Conservation (phyloP, 2,113 vertebrate genomes). For the Ictidomys tridecemlineatus region DNA sequence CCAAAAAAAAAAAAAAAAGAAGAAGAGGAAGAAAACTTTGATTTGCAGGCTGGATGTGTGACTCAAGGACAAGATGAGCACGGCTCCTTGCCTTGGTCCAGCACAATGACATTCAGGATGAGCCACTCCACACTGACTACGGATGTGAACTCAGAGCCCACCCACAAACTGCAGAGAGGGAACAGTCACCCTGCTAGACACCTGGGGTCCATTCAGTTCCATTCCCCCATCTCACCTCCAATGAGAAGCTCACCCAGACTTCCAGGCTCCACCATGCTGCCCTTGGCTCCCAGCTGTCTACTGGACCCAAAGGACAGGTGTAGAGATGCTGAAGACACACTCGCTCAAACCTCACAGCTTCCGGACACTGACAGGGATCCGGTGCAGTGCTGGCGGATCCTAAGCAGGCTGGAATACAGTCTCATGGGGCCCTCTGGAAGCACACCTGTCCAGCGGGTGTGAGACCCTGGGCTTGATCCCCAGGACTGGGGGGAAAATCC, state of each 20-base stretch:
- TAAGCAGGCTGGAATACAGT: slow-evolving; percentile 94
- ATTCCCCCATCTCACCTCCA: slow-evolving; percentile 93
- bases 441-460: slow-evolving; percentile 93
- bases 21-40: slow-evolving; percentile 90
- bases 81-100: slow-evolving; percentile 93
- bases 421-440: slow-evolving; percentile 74
- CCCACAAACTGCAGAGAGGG: slow-evolving; percentile 92
- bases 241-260: slow-evolving; percentile 96
- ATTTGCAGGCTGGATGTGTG: slow-evolving; percentile 93
- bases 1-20: background rate
- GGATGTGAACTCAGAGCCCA: slow-evolving; percentile 92
- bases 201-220: slow-evolving; percentile 93
- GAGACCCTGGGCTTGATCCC: slow-evolving; percentile 79
- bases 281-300: slow-evolving; percentile 95
- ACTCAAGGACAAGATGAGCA: slow-evolving; percentile 94
- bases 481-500: slow-evolving; percentile 82
- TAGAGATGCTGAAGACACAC: slow-evolving; percentile 95
- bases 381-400: slow-evolving; percentile 95
- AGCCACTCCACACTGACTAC: slow-evolving; percentile 94
- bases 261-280: slow-evolving; percentile 98
- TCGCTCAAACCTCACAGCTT: slow-evolving; percentile 96
- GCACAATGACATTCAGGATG: slow-evolving; percentile 93
- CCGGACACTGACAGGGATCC: slow-evolving; percentile 96
- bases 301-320: slow-evolving; percentile 95
- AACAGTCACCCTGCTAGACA: slow-evolving; percentile 91